Percentiles rank a stretch among this genome's conserved stretches.
Conservation (phyloP, 2,113 vertebrate genomes). For the Trochalopteron elliotii region DNA sequence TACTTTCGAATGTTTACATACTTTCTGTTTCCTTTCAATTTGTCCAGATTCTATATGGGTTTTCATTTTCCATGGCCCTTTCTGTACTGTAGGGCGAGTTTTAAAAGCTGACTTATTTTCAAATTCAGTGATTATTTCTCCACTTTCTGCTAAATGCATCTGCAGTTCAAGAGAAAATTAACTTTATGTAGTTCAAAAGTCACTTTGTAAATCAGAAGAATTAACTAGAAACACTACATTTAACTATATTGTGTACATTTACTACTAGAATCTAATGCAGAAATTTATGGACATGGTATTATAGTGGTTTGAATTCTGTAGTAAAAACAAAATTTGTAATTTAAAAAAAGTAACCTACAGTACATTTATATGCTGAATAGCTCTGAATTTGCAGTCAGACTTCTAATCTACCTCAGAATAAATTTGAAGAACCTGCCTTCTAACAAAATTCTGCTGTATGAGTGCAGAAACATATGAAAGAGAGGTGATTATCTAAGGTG, state of each 20-base stretch:
- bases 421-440: background rate
- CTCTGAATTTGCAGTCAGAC: constrained; percentile 28
- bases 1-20: background rate
- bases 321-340: constrained; percentile 44
- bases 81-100: background rate
- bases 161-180: constrained; percentile 48
- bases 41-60: background rate
- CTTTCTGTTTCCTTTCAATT: background rate
- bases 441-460: background rate
- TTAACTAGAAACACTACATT: constrained; percentile 55
- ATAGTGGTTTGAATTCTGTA: background rate
- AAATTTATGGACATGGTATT: background rate
- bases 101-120: background rate
- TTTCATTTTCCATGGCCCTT: background rate
- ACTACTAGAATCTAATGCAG: background rate
- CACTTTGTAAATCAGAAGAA: constrained; percentile 48
- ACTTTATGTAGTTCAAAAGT: constrained; percentile 60
- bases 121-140: background rate
- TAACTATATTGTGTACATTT: background rate
- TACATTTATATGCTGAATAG: constrained; percentile 19
- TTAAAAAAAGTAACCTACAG: constrained; percentile 22
- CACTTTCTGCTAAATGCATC: background rate
- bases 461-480: background rate
- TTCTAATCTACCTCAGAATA: constrained; percentile 5
- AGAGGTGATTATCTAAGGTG: background rate